Percentiles rank a stretch among this genome's conserved stretches.
phyloP scores from a whole-genome alignment of 2,113 vertebrate genomes.

The Pteronura brasiliensis region DNA sequence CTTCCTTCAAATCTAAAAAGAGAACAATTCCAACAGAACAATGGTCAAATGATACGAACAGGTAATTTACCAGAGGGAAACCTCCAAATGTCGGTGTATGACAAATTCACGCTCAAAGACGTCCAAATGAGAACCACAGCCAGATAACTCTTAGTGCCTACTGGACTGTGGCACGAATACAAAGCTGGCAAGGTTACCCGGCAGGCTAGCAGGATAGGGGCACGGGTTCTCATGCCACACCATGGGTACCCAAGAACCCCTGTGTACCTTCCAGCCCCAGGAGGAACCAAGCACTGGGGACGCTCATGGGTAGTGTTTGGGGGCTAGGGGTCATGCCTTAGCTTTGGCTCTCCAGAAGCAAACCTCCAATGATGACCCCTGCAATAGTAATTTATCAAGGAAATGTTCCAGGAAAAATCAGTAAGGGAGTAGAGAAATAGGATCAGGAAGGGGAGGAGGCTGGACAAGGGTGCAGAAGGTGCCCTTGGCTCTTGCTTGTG shows the following conservation, averaged over 20 bases:
- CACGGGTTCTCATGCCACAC: rapidly evolving
- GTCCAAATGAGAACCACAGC: not conserved
- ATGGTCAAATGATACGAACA: not conserved
- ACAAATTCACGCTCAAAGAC: not conserved
- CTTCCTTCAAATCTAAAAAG: not conserved
- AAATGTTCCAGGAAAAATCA: not conserved
- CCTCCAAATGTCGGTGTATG: rapidly evolving
- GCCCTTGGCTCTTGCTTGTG: not conserved
- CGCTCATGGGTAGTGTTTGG: rapidly evolving
- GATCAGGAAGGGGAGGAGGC: not conserved
- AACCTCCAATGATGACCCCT: not conserved
- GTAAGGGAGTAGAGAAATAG: not conserved
- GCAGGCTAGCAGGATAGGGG: no score
- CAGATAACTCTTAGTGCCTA: no score
- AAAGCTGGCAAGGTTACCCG: not conserved
- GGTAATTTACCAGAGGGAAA: not conserved
- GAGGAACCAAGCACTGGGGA: rapidly evolving
- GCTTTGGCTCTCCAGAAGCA: not conserved
- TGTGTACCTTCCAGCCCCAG: rapidly evolving
- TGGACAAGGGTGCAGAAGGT: not conserved
- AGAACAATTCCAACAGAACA: not conserved
- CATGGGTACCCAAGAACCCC: rapidly evolving
- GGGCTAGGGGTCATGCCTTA: not conserved
- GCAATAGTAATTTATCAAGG: not conserved
- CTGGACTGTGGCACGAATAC: not conserved